These are phyloP conservation scores for Portunus trituberculatus DNA, from an alignment of 1,140 invertebrate species.

Conservation along the genomic window DNA sequence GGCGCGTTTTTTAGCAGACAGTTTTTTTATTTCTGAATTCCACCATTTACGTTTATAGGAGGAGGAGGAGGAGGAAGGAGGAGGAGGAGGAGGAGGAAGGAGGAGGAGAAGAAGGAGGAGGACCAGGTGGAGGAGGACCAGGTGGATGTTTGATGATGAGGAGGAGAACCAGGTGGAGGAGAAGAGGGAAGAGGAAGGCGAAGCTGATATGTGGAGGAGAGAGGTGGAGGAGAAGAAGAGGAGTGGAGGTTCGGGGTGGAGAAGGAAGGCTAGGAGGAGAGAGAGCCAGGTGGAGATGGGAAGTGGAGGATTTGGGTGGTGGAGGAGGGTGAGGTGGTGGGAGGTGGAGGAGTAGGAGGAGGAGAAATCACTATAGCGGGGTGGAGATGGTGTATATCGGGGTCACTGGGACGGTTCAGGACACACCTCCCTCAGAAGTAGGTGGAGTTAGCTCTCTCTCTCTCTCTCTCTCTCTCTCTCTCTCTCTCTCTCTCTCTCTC, in stretches of 20 bases:
- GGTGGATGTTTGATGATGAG: too few relatives aligned
- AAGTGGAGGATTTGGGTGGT: not conserved
- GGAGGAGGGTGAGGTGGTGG: not conserved
- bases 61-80: too few relatives aligned
- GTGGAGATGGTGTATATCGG: not conserved
- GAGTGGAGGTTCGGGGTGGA: not conserved
- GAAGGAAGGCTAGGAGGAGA: not conserved
- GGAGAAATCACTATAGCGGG: not conserved
- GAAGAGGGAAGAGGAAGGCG: not conserved
- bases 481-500: slow-evolving; percentile 56
- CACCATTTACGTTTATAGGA: too few relatives aligned
- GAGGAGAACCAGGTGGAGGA: too few relatives aligned
- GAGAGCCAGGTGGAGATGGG: not conserved
- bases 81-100: too few relatives aligned
- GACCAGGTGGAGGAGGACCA: too few relatives aligned
- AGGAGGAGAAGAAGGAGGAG: too few relatives aligned
- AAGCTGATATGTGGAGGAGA: not conserved
- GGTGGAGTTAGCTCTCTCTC: slow-evolving; percentile 30
- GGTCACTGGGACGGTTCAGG: not conserved
- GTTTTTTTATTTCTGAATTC: too few relatives aligned
- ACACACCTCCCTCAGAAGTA: not conserved
- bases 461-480: slow-evolving; percentile 50
- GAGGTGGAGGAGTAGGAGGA: not conserved
- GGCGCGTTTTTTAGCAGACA: too few relatives aligned
- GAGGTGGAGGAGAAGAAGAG: not conserved